Conservation (phyloP, 2,888 invertebrate species). For the Luperina nickerlii region DNA sequence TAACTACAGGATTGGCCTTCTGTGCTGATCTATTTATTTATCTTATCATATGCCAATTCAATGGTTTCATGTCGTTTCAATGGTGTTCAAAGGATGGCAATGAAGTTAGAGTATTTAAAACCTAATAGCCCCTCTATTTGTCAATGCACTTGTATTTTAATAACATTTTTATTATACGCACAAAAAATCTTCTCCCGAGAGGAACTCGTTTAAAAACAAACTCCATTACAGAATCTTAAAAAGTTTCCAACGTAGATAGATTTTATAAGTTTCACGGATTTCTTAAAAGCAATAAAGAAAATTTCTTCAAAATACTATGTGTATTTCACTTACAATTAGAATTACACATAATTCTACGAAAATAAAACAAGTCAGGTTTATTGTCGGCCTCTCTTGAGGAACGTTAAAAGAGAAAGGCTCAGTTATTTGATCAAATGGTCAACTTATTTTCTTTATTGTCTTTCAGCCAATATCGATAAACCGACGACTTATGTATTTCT, state of each 20-base stretch:
- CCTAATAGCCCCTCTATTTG: not conserved
- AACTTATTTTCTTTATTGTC: not conserved
- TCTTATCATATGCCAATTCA: no score
- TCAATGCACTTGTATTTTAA: not conserved
- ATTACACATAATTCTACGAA: not conserved
- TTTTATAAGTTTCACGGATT: slow-evolving; percentile 9
- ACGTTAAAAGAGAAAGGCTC: not conserved
- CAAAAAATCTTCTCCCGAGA: not conserved
- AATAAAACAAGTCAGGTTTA: not conserved
- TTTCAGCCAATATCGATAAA: not conserved
- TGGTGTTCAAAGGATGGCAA: not conserved
- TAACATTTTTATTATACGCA: not conserved
- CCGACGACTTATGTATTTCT: not conserved
- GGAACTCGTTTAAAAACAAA: slow-evolving; percentile 2
- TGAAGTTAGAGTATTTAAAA: not conserved
- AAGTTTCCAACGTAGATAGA: slow-evolving; percentile 22
- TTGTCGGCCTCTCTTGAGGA: not conserved
- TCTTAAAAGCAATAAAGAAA: slow-evolving; percentile 3
- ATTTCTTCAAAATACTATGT: not conserved
- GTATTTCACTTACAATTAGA: not conserved
- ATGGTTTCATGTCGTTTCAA: no score
- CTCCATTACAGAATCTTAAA: slow-evolving; percentile 4
- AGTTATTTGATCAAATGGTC: no score
- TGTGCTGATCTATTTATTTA: not conserved
- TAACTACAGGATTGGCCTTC: no score